Evolutionary conservation across 2,113 vertebrate species (phyloP), one percentile per base, ranked within the genome.

Genomic region (Dasyprocta punctata): DNA sequence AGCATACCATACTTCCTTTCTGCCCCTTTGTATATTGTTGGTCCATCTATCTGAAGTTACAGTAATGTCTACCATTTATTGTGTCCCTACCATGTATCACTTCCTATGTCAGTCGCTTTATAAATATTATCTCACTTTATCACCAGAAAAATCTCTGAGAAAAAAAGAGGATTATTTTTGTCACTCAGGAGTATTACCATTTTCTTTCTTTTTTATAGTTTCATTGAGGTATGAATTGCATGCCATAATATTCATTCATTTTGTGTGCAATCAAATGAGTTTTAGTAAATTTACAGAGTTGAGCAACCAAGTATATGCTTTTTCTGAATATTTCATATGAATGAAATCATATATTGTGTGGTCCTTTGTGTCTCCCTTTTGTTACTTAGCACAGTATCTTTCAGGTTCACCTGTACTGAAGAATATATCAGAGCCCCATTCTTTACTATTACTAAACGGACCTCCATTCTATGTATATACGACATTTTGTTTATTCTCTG

Each of bases 331-430:
- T 89, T 47, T 86, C 17, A 20, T 47, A 86, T n/a, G 75, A 95
- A 61, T 89, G 3, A 30, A 88, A 86, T 67, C 13, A 77, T 19
- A 22, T 9, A 24, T 17, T 80, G 12, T 60, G 26, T 54, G 2
- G 6, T n/a, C 38, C 44, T 93, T 77, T 96, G 52, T 95, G 60
- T 28, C 33, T 86, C 20, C 0, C 7, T 97, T 88, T 65, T 96
- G 93, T 73, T 30, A 47, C 1, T 38, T 89, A 58, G 17, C 26
- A 77, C 41, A 65, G 36, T 83, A 17, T 69, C 73, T 97, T 78
- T 63, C 26, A 82, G 28, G 30, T 56, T 96, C 4, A 89, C 13
- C 17, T 14, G 19, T 44, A 83, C 7, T 33, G 56, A 17, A 77
- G 54, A 95, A 88, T 24, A 9, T 65, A 92, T 90, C 24, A 87